Evolutionary conservation across 2,797 vertebrate species (phyloP), one percentile per base, ranked within the genome.

Genomic region (Molossus molossus): DNA sequence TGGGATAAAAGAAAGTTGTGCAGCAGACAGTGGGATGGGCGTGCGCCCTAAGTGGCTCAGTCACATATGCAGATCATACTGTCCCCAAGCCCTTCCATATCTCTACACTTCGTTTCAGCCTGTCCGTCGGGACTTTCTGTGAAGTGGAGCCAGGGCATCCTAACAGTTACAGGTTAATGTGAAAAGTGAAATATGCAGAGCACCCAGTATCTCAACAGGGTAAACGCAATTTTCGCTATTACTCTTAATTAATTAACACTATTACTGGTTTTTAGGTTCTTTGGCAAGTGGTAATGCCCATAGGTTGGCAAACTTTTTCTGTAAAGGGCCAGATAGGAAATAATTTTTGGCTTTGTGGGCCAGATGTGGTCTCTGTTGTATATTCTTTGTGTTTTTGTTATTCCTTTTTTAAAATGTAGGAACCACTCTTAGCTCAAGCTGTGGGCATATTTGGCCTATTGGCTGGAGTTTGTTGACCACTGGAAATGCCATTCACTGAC

Each of bases 371-470:
- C 40, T 45, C 40, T 45, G 40, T 45, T 45, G 40, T 45, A 45
- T 45, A 45, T 45, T 45, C 40, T 45, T 45, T 45, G 40, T 45
- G 40, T 81, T 58, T n/a, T 84, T 23, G 20, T n/a, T 84, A 73
- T 94, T 53, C 15, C 11, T 69, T 65, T 90, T 85, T 27, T 64
- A 72, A 80, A 96, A 79, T 29, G 10, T 33, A 67, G 69, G 65
- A 55, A 53, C 48, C 17, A 13, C 77, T 90, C 70, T 87, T 84
- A 82, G 50, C 55, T 76, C 21, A 79, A 86, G 70, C 20, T 23
- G 1, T 80, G 55, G 29, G 20, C 62, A 50, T 45, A 25, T 37
- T 9, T 87, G 72, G 21, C 64, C 50, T 57, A 3, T 17, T 67
- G 50, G 12, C 14, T 77, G 10, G 23, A 82, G 53, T 90, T 72